Conservation (phyloP, 2,113 vertebrate genomes). For the Hemiscyllium ocellatum region DNA sequence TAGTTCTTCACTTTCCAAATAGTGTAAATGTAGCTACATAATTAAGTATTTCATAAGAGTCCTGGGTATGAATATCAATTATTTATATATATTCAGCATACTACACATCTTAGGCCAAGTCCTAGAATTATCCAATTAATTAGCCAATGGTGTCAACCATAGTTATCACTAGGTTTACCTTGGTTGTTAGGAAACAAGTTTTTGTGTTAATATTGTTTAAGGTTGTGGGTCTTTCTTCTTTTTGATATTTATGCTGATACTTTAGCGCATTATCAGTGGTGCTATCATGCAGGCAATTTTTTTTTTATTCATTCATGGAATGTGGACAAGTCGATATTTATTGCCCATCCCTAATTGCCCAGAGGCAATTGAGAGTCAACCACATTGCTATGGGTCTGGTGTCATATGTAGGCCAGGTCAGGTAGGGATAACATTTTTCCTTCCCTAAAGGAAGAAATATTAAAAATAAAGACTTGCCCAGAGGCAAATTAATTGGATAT, state of each 20-base stretch:
- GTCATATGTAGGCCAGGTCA: no score
- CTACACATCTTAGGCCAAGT: background rate
- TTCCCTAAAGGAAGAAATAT: no score
- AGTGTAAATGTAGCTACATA: background rate
- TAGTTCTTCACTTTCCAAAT: background rate
- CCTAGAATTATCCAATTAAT: background rate
- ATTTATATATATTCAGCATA: background rate
- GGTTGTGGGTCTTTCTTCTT: background rate
- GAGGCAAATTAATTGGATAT: no score
- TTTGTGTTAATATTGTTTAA: background rate
- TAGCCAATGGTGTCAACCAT: background rate
- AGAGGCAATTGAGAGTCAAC: no score
- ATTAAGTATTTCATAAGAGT: conserved; percentile 10
- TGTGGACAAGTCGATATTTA: no score
- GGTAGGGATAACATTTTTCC: no score
- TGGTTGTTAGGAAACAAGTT: background rate
- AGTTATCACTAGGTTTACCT: background rate
- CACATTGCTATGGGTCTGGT: no score
- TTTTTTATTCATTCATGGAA: no score
- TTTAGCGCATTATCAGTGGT: background rate
- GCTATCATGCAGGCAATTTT: background rate
- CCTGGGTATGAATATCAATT: background rate
- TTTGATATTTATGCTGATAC: background rate
- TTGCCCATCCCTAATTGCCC: no score
- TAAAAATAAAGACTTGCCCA: no score